These are phyloP conservation scores for Amblyjoppa fuscipennis DNA, from an alignment of 2,888 invertebrate genomes.

Conservation along the genomic window DNA sequence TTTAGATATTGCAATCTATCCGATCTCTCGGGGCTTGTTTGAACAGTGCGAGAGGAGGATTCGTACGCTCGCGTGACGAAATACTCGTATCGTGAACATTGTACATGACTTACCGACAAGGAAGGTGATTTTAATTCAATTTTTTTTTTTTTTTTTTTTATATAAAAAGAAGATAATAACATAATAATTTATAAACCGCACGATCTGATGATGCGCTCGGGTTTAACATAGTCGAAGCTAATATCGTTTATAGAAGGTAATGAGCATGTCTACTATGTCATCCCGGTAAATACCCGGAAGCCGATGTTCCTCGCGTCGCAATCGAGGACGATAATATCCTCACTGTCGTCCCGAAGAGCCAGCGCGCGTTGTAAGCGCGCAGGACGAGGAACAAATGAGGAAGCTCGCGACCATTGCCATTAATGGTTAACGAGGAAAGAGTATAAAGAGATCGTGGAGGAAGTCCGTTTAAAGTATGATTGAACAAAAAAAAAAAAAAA, in stretches of 20 bases:
- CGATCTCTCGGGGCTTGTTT: not conserved
- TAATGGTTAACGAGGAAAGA: slow-evolving; percentile 47
- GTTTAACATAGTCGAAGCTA: not conserved
- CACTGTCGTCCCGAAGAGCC: not conserved
- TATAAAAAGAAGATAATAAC: not conserved
- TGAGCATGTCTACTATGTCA: slow-evolving; percentile 36
- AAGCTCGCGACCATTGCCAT: slow-evolving; percentile 41
- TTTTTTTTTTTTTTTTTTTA: not conserved
- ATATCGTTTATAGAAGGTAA: slow-evolving; percentile 27
- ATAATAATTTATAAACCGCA: not conserved
- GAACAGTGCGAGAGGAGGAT: not conserved
- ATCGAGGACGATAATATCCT: slow-evolving; percentile 22
- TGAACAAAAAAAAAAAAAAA: not conserved
- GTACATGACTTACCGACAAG: not conserved
- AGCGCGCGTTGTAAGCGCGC: not conserved
- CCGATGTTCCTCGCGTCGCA: not conserved
- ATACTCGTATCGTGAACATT: not conserved
- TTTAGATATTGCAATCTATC: slow-evolving; percentile 7
- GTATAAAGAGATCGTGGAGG: not conserved
- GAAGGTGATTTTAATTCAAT: not conserved
- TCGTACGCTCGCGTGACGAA: not conserved
- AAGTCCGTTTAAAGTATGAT: not conserved
- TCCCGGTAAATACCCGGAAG: slow-evolving; percentile 59
- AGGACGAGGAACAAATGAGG: slow-evolving; percentile 40
- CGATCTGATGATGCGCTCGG: not conserved